Evolutionary conservation across 2,888 invertebrate genomes (phyloP).

Genomic region (Ditylenchus weischeri): DNA sequence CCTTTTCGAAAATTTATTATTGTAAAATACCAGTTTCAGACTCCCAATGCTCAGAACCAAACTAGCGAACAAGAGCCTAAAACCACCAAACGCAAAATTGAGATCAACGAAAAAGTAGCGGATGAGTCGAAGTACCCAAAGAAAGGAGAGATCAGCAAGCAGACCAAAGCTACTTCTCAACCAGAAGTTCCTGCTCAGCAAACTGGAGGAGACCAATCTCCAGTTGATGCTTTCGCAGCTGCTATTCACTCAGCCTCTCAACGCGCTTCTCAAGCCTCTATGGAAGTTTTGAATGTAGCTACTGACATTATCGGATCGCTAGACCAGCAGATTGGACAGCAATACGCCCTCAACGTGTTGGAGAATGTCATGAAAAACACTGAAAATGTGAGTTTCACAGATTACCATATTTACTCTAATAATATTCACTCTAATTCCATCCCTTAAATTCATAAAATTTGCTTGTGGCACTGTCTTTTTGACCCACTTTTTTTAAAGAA

Average conservation of each 20-base stretch:
- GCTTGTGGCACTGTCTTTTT: too few species aligned
- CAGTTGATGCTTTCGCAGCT: background rate
- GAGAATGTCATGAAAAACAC: background rate
- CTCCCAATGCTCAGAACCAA: background rate
- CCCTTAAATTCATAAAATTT: too few species aligned
- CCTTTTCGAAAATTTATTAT: background rate
- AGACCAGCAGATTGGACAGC: background rate
- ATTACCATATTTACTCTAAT: background rate
- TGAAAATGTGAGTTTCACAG: slow-evolving; percentile 5
- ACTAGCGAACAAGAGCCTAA: background rate
- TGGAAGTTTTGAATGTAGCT: slow-evolving; percentile 8
- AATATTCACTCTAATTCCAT: too few species aligned
- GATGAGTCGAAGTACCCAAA: slow-evolving; percentile 10
- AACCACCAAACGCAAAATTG: background rate
- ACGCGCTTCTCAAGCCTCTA: background rate
- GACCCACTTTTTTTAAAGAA: too few species aligned
- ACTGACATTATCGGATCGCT: background rate
- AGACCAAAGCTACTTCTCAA: background rate
- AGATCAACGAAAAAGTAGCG: background rate
- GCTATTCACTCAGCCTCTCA: slow-evolving; percentile 1
- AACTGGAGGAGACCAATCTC: slow-evolving; percentile 1
- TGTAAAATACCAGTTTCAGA: background rate
- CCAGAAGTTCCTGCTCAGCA: background rate
- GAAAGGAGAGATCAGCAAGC: slow-evolving; percentile 1
- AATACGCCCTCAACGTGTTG: background rate